Evolutionary conservation across 2,888 invertebrate genomes (phyloP).

Genomic region (Gari tellinella): DNA sequence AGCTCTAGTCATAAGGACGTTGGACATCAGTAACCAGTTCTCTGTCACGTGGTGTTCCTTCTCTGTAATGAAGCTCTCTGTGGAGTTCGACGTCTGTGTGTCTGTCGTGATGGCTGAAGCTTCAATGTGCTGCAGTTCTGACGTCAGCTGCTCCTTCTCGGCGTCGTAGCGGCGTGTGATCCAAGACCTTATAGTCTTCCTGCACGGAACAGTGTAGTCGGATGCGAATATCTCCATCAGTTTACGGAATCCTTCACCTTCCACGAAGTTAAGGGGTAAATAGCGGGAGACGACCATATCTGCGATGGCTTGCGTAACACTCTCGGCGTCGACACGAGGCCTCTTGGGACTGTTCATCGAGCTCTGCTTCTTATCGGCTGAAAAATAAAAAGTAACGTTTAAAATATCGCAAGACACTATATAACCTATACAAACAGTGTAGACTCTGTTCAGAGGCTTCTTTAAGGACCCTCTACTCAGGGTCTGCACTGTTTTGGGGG

Average conservation of each 20-base stretch:
- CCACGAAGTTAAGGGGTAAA: neutral
- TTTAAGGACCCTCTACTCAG: too few species aligned
- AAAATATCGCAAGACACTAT: too few species aligned
- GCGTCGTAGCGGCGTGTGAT: neutral
- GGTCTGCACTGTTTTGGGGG: too few species aligned
- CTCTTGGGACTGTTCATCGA: too few species aligned
- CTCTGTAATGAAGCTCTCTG: conserved; percentile 28
- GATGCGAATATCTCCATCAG: too few species aligned
- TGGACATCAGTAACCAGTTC: neutral
- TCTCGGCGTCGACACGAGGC: too few species aligned
- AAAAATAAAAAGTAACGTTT: too few species aligned
- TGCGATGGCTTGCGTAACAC: conserved; percentile 1
- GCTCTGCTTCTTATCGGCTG: too few species aligned
- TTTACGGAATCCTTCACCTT: too few species aligned
- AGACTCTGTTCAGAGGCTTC: too few species aligned
- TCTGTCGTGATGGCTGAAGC: conserved; percentile 17
- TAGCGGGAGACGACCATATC: neutral
- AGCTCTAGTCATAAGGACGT: conserved; percentile 16
- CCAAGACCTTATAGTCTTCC: neutral
- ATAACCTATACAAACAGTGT: too few species aligned
- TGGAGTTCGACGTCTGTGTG: conserved; percentile 28
- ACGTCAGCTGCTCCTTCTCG: neutral
- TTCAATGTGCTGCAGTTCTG: neutral
- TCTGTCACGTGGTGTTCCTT: conserved; percentile 25
- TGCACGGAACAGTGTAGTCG: neutral